Evolutionary conservation across 37 sponge, comb jelly and placozoan genomes (phyloP).

Genomic region (Haliclona indistincta): DNA sequence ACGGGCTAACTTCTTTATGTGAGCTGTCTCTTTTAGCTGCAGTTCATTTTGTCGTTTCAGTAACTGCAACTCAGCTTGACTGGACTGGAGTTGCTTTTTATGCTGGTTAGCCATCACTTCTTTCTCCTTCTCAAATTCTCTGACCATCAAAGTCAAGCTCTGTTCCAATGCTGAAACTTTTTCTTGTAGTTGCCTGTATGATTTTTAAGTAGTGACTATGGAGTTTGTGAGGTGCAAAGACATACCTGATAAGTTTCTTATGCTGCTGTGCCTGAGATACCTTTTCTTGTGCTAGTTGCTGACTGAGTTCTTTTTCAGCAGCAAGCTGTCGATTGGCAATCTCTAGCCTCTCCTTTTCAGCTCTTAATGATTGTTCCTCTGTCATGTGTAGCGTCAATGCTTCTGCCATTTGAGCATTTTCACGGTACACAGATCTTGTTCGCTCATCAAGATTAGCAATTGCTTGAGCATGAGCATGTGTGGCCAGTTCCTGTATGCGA

Average conservation of each 20-base stretch:
- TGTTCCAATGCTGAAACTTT: conserved; percentile 58
- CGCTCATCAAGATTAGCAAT: conserved; percentile 86
- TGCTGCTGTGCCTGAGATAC: conserved; percentile 46
- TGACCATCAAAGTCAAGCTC: conserved; percentile 48
- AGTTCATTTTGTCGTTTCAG: conserved; percentile 41
- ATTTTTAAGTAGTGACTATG: neutral
- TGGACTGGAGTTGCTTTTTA: neutral
- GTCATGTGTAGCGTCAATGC: conserved; percentile 83
- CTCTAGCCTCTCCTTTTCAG: conserved; percentile 32
- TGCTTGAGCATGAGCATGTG: conserved; percentile 91
- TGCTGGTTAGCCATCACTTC: conserved; percentile 1
- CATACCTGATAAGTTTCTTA: conserved; percentile 59
- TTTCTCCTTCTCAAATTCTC: conserved; percentile 75
- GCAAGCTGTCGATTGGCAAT: conserved; percentile 50
- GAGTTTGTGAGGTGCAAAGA: conserved; percentile 9
- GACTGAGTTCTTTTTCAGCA: conserved; percentile 39
- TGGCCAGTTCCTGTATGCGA: conserved; percentile 86
- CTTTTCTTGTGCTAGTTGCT: conserved; percentile 51
- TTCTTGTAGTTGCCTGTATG: conserved; percentile 22
- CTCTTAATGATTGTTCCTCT: conserved; percentile 69
- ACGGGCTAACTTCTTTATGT: conserved; percentile 78
- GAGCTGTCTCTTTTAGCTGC: conserved; percentile 59
- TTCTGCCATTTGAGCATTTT: conserved; percentile 83
- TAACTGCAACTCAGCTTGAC: conserved; percentile 14
- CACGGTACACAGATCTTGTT: conserved; percentile 78